phyloP scores from a whole-genome alignment of 2,888 invertebrate species.

The Villa cingulata region DNA sequence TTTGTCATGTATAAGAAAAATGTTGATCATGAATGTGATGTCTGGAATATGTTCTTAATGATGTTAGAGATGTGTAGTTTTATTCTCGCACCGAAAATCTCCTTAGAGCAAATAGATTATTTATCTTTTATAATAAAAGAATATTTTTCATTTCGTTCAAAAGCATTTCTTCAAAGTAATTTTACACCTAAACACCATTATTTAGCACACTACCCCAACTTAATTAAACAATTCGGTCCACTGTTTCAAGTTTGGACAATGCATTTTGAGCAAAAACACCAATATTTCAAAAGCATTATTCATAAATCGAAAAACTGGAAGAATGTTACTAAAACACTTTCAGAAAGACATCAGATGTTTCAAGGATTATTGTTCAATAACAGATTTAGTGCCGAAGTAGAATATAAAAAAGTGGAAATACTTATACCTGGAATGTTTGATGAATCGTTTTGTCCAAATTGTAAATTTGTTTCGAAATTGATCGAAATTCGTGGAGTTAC shows the following conservation, averaged over 20 bases:
- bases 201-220: background rate
- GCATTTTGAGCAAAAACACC: conserved; percentile 2
- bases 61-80: background rate
- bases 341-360: background rate
- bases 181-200: conserved; percentile 1
- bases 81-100: background rate
- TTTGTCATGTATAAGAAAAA: background rate
- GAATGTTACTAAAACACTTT: background rate
- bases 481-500: background rate
- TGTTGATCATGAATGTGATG: background rate
- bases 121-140: background rate
- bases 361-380: background rate
- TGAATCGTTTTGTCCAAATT: background rate
- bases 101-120: background rate
- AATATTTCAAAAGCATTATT: background rate
- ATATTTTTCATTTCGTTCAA: background rate
- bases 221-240: background rate
- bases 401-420: background rate
- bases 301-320: background rate
- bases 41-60: background rate
- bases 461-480: background rate
- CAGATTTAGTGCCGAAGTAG: background rate
- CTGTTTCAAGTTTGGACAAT: background rate
- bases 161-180: background rate
- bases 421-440: background rate